Evolutionary conservation across 2,888 invertebrate species (phyloP).

Genomic region (Abrostola triplasia): DNA sequence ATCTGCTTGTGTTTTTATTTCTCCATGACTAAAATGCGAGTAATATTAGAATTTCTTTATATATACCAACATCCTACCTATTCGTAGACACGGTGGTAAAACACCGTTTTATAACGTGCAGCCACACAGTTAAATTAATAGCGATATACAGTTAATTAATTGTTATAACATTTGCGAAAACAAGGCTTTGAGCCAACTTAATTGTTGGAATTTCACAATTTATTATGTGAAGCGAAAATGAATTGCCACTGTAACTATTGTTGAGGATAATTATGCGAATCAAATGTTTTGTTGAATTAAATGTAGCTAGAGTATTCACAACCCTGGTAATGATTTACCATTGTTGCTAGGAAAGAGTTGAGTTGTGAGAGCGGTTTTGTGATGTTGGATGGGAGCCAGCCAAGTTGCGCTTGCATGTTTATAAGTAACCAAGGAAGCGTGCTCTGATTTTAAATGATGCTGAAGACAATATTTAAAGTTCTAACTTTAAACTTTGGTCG

Average conservation of each 20-base stretch:
- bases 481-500: neutral
- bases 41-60: no score
- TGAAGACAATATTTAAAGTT: neutral
- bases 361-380: conserved; percentile 23
- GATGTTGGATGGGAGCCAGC: conserved; percentile 33
- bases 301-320: conserved; percentile 31
- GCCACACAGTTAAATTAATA: conserved; percentile 17
- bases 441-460: neutral
- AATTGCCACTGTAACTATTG: conserved; percentile 55
- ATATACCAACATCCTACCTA: neutral
- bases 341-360: conserved; percentile 32
- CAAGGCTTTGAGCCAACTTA: conserved; percentile 26
- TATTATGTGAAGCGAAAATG: conserved; percentile 55
- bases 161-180: conserved; percentile 6
- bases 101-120: neutral
- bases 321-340: conserved; percentile 12
- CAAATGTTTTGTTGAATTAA: conserved; percentile 45
- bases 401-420: conserved; percentile 40
- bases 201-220: conserved; percentile 42
- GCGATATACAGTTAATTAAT: conserved; percentile 24
- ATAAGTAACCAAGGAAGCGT: conserved; percentile 10
- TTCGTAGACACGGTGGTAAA: neutral
- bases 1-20: no score
- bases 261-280: conserved; percentile 56
- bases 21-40: no score